Base-by-base conservation (phyloP, 1,140 invertebrate species). In the Lepidurus arcticus region DNA sequence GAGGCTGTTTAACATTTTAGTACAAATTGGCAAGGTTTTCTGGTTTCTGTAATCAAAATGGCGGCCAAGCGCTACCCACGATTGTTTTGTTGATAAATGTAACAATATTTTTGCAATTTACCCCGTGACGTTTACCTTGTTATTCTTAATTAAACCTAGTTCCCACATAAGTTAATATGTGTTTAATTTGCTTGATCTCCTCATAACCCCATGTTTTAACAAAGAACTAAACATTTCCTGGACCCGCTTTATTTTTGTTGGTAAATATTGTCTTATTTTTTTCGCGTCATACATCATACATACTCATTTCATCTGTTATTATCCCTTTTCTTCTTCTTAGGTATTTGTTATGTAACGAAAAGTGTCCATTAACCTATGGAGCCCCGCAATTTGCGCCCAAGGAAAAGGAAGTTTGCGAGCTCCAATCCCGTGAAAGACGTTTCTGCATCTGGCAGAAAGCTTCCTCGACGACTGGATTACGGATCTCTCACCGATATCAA, bases 401-500 rank as follows among this genome's bases (percentile, higher is more conserved):
- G 53, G 9, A 65, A 65, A 21, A 65, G 13, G 53, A 65, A 65
- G 53, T 65, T 65, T 16, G 53, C 53, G 16, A 65, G 53, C 21
- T 7, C 53, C 13, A 65, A 65, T 16, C 21, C 21, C 5, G 8
- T 0, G 9, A 65, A 65, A 16, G 16, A 13, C 0, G 21, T 21
- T 9, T 16, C 53, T 21, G 53, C 53, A n/a, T 65, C 53, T 65
- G 53, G 53, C 9, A 65, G 21, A 65, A 65, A 65, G 53, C 53
- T 65, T 13, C 13, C 53, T 7, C 53, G 53, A 21, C 53, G 53
- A n/a, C 53, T 65, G 6, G 53, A 65, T 21, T 65, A 65, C 21
- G 53, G 53, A 65, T 65, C 53, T 65, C 53, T 65, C 21, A 65
- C 53, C 13, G 53, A 65, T 65, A 65, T 65, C 53, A 65, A 65